A percentile compares a stretch with the other conserved stretches of the same genome.
Evolutionary conservation across 1,140 invertebrate genomes (phyloP).

Genomic region (Drosophila rhopaloa): DNA sequence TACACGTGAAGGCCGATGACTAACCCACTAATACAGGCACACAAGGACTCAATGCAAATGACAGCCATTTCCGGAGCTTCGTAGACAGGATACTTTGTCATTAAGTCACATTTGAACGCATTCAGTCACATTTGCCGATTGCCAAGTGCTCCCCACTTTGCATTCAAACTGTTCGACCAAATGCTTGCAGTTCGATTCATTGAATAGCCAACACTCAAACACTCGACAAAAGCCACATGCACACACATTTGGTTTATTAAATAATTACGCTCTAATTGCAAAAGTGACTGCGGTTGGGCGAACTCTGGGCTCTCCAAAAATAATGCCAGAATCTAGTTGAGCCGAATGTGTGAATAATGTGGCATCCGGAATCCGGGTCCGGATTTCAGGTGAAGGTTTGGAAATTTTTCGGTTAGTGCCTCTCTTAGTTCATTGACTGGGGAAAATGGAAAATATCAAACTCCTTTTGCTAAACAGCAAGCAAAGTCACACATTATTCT

Average conservation of each 20-base stretch:
- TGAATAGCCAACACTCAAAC: constrained; percentile 29
- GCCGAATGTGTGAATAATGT: constrained; percentile 49
- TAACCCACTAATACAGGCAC: constrained; percentile 28
- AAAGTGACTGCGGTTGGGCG: constrained; percentile 65
- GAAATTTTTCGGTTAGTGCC: constrained; percentile 31
- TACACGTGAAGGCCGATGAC: constrained; percentile 40
- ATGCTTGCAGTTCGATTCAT: constrained; percentile 37
- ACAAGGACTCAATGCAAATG: constrained; percentile 29
- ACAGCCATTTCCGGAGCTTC: constrained; percentile 51
- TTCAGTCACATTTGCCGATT: constrained; percentile 22
- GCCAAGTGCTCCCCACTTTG: constrained; percentile 33
- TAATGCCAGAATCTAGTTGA: constrained; percentile 44
- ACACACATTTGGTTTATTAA: constrained; percentile 71
- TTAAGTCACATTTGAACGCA: constrained; percentile 50
- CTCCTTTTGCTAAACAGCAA: constrained; percentile 1
- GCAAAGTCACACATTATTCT: constrained; percentile 16
- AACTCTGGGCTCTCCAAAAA: constrained; percentile 54
- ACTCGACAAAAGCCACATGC: constrained; percentile 31
- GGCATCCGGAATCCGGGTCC: constrained; percentile 11
- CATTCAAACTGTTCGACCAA: constrained; percentile 24
- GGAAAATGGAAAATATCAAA: constrained; percentile 24
- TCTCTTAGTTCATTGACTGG: constrained; percentile 70
- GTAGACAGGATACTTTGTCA: constrained; percentile 53
- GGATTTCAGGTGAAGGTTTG: constrained; percentile 16
- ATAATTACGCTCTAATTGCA: constrained; percentile 82